Conservation (phyloP, 1,140 invertebrate genomes). For the Galleria mellonella region DNA sequence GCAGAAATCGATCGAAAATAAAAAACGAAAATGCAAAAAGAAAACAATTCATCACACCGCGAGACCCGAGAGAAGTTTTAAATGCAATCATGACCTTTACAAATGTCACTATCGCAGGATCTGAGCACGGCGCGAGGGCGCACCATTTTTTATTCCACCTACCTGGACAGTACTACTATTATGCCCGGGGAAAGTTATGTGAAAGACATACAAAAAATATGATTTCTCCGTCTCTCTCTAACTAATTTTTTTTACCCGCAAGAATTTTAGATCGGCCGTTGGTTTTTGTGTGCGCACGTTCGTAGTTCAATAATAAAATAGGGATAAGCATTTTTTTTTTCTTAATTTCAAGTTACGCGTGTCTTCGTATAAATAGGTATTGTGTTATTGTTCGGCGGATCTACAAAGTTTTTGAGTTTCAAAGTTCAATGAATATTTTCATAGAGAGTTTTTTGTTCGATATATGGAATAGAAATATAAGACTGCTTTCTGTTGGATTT, state of each 20-base stretch:
- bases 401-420: slow-evolving; percentile 4
- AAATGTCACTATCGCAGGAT: slow-evolving; percentile 62
- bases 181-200: slow-evolving; percentile 60
- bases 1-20: too few relatives aligned
- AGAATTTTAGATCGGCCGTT: slow-evolving; percentile 42
- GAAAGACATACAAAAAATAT: slow-evolving; percentile 45
- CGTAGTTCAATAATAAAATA: slow-evolving; percentile 33
- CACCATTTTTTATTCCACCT: slow-evolving; percentile 39
- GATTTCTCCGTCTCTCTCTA: slow-evolving; percentile 39
- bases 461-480: neutral
- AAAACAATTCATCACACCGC: too few relatives aligned
- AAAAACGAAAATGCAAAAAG: too few relatives aligned
- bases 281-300: slow-evolving; percentile 44
- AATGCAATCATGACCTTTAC: slow-evolving; percentile 43
- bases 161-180: slow-evolving; percentile 57
- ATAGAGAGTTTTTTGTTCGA: neutral
- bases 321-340: slow-evolving; percentile 31
- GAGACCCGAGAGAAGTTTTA: too few relatives aligned
- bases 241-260: slow-evolving; percentile 34
- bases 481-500: too few relatives aligned
- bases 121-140: slow-evolving; percentile 18
- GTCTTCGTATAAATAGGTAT: slow-evolving; percentile 39
- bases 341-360: slow-evolving; percentile 46
- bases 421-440: slow-evolving; percentile 14
- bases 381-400: slow-evolving; percentile 26